Percentiles rank a stretch among this genome's conserved stretches.
phyloP scores from a whole-genome alignment of 2,888 invertebrate species.

The Apeira syringaria region DNA sequence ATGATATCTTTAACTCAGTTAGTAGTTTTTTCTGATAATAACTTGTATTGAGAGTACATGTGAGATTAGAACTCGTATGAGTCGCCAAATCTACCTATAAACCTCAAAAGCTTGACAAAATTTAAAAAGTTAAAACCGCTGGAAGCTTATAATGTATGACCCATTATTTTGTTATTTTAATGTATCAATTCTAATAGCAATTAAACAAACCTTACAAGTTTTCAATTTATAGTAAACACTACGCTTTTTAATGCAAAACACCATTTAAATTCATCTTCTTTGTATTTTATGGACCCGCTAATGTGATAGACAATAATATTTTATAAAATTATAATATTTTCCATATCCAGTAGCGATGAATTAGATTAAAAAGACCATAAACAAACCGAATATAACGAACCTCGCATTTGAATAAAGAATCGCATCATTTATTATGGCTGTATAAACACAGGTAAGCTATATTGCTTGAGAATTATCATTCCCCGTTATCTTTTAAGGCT shows the following conservation, averaged over 20 bases:
- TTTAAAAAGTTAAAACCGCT: too few relatives aligned
- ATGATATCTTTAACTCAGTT: too few relatives aligned
- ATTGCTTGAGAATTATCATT: constrained; percentile 17
- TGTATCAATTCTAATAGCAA: too few relatives aligned
- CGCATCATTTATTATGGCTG: constrained; percentile 16
- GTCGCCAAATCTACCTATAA: too few relatives aligned
- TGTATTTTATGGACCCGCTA: constrained; percentile 16
- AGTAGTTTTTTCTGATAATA: too few relatives aligned
- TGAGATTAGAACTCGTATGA: too few relatives aligned
- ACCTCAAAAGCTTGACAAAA: too few relatives aligned
- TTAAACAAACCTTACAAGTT: neutral
- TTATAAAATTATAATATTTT: constrained; percentile 4
- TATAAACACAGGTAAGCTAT: constrained; percentile 15
- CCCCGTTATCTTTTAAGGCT: constrained; percentile 22
- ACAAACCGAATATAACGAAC: constrained; percentile 11
- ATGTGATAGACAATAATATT: constrained; percentile 17
- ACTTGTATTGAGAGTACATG: too few relatives aligned
- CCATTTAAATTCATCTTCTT: constrained; percentile 1
- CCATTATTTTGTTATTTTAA: too few relatives aligned
- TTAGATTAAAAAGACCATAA: constrained; percentile 21
- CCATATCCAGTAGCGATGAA: constrained; percentile 17
- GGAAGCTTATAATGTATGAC: too few relatives aligned
- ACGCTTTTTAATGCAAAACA: neutral
- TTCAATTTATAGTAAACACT: neutral
- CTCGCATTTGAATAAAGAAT: constrained; percentile 13